phyloP scores from a whole-genome alignment of 2,888 invertebrate species.

The Xestobium rufovillosum region DNA sequence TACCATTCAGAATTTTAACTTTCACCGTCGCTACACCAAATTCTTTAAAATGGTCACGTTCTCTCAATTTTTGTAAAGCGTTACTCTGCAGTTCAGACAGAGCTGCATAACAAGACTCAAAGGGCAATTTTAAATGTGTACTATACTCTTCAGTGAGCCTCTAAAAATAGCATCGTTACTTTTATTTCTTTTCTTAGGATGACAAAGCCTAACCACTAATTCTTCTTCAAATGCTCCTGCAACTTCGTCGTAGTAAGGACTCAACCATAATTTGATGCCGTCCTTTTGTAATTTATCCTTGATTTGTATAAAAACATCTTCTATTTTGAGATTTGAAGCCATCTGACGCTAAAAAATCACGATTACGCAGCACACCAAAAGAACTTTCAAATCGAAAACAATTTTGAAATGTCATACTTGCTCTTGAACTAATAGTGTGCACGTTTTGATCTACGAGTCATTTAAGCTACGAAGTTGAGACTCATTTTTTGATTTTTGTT shows the following conservation, averaged over 20 bases:
- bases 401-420: too few relatives aligned
- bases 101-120: conserved; percentile 48
- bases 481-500: too few relatives aligned
- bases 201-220: conserved; percentile 50
- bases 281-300: conserved; percentile 60
- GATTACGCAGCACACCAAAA: too few relatives aligned
- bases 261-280: conserved; percentile 67
- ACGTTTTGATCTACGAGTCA: too few relatives aligned
- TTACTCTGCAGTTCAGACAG: conserved; percentile 58
- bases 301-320: conserved; percentile 59
- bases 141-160: conserved; percentile 55
- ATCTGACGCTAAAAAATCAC: too few relatives aligned
- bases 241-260: conserved; percentile 56
- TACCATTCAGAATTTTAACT: conserved; percentile 54
- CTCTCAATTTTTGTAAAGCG: conserved; percentile 64
- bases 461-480: too few relatives aligned
- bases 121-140: conserved; percentile 46
- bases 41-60: conserved; percentile 59
- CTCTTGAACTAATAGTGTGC: too few relatives aligned
- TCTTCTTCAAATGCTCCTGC: conserved; percentile 43
- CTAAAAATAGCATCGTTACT: conserved; percentile 42
- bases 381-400: too few relatives aligned
- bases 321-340: conserved; percentile 36
- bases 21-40: conserved; percentile 68
- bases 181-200: conserved; percentile 29